Conservation (phyloP, 2,888 invertebrate species). For the Cylindroiulus punctatus region DNA sequence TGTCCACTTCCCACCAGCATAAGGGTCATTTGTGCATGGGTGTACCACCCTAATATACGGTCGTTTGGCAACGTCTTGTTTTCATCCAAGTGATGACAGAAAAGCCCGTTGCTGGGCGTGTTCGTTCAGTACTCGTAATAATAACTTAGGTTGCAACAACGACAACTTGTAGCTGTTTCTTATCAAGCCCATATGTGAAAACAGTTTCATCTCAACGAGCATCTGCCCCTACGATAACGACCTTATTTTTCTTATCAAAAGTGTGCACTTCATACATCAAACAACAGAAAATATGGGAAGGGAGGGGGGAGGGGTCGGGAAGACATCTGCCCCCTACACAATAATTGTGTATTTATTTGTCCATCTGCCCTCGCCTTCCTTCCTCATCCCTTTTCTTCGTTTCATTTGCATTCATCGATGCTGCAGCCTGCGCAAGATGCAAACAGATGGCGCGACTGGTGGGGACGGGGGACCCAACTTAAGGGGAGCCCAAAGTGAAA, state of each 20-base stretch:
- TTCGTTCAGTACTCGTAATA: neutral
- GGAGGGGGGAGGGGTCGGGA: neutral
- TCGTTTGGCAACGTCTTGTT: slow-evolving; percentile 34
- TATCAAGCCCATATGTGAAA: slow-evolving; percentile 22
- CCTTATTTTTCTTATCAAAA: slow-evolving; percentile 40
- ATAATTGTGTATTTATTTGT: slow-evolving; percentile 26
- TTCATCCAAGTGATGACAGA: neutral
- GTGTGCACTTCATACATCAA: slow-evolving; percentile 19
- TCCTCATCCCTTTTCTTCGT: neutral
- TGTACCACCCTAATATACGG: neutral
- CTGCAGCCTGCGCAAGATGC: neutral
- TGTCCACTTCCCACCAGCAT: no score
- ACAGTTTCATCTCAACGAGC: slow-evolving; percentile 37
- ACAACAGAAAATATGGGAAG: slow-evolving; percentile 1
- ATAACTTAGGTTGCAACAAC: neutral
- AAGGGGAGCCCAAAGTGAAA: neutral
- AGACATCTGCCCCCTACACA: slow-evolving; percentile 14
- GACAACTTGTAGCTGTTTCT: slow-evolving; percentile 38
- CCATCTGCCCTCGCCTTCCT: slow-evolving; percentile 26
- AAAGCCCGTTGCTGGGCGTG: slow-evolving; percentile 27
- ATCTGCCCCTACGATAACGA: slow-evolving; percentile 37
- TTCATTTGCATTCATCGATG: slow-evolving; percentile 35
- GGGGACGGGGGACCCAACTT: neutral
- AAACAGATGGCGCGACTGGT: neutral
- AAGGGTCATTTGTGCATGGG: no score